Base-by-base conservation (phyloP, 2,113 vertebrate species). In the Rhinolophus ferrumequinum region DNA sequence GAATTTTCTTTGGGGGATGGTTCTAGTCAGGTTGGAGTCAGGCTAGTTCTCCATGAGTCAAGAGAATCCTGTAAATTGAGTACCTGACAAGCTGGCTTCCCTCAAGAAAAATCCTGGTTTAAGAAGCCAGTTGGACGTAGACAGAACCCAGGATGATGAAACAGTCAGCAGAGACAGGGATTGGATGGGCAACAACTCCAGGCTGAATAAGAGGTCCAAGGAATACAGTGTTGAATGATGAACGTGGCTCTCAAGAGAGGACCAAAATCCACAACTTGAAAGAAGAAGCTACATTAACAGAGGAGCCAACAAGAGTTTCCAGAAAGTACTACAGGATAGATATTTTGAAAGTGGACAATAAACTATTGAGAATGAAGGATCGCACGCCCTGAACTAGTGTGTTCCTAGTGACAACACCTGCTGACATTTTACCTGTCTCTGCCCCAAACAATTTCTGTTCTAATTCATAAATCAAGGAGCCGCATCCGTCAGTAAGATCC, bases 231-330 rank as follows among this genome's bases (percentile, higher is more conserved):
- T 2, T 26, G 30, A 80, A 81, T n/a, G 72, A 92, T 52, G 73
- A 80, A 92, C 89, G 92, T 6, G 19, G n/a, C 67, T 86, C 84
- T 79, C 19, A 0, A 81, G 73, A 83, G 69, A 86, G 41, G 6
- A 75, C 33, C 5, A 0, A 67, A 60, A 83, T 83, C 70, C 38
- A 75, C 75, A 80, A 77, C 69, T 87, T 38, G 47, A 90, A 95
- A 95, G 86, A 13, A 94, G 93, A 15, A 73, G 83, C 82, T 83
- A 87, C 69, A 44, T 44, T 89, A n/a, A 58, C 69, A 83, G 60
- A 94, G 30, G 33, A 96, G 83, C 72, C 83, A 93, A 66, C 10
- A 50, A 28, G 21, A 86, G 52, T 30, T 92, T 87, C 93, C 95
- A 95, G 19, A 66, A 87, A n/a, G 50, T 5, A 44, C 67, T 26